phyloP scores from a whole-genome alignment of 2,888 invertebrate genomes.

The Erebia aethiops region DNA sequence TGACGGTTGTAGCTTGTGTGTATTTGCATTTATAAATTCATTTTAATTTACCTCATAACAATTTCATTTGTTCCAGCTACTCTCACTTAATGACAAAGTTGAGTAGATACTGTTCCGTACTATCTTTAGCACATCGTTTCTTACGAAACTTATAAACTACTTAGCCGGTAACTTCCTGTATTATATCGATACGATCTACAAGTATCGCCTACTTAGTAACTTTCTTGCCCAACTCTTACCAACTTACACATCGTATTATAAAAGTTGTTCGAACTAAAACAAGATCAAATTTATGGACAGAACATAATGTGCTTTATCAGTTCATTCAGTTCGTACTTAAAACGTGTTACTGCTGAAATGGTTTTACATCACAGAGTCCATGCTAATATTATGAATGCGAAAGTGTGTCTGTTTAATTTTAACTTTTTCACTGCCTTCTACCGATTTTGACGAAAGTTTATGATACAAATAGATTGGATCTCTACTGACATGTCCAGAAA shows the following conservation, averaged over 20 bases:
- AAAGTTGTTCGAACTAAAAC: constrained; percentile 22
- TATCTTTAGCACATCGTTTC: constrained; percentile 23
- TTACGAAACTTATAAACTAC: constrained; percentile 27
- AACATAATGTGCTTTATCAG: constrained; percentile 21
- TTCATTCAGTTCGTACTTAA: constrained; percentile 13
- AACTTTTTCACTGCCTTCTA: too few relatives aligned
- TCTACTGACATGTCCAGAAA: too few relatives aligned
- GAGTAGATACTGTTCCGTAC: neutral
- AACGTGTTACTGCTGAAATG: neutral
- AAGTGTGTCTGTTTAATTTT: too few relatives aligned
- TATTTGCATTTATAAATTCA: too few relatives aligned
- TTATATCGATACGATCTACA: constrained; percentile 34
- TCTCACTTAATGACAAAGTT: neutral
- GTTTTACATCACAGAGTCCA: neutral
- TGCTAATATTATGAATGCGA: too few relatives aligned
- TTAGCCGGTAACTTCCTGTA: constrained; percentile 32
- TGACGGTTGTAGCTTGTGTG: too few relatives aligned
- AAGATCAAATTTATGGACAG: constrained; percentile 22
- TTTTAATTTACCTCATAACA: too few relatives aligned
- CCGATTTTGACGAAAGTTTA: too few relatives aligned
- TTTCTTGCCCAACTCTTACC: constrained; percentile 25
- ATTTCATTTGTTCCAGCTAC: too few relatives aligned
- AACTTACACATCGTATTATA: constrained; percentile 27
- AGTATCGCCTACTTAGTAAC: constrained; percentile 29
- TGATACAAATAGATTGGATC: too few relatives aligned